phyloP scores from a whole-genome alignment of 2,113 vertebrate genomes.

The Chauna torquata region DNA sequence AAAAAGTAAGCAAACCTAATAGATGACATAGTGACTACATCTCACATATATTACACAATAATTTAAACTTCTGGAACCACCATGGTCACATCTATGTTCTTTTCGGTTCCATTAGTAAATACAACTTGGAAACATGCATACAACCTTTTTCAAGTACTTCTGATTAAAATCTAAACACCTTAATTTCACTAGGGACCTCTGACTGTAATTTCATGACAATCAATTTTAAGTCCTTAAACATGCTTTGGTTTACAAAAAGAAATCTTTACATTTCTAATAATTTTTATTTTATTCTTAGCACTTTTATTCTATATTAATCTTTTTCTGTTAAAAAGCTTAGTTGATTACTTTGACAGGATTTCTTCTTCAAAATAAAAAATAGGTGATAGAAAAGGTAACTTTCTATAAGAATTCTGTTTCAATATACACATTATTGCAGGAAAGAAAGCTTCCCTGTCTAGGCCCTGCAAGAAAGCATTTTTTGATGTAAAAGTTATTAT shows the following conservation, averaged over 20 bases:
- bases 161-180: not conserved
- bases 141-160: not conserved
- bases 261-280: not conserved
- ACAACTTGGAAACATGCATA: not conserved
- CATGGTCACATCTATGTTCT: not conserved
- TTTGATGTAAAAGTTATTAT: not conserved
- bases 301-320: not conserved
- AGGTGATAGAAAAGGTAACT: not conserved
- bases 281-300: not conserved
- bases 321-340: not conserved
- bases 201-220: not conserved
- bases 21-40: not conserved
- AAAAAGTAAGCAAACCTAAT: not conserved
- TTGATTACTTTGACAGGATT: not conserved
- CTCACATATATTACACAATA: not conserved
- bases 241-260: not conserved
- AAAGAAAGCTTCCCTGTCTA: not conserved
- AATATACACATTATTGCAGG: not conserved
- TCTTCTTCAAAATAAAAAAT: not conserved
- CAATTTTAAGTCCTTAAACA: not conserved
- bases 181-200: not conserved
- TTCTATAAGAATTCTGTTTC: not conserved
- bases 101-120: not conserved
- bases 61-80: not conserved
- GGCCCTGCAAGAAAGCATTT: not conserved